These are phyloP conservation scores for Megalops cyprinoides DNA, from an alignment of 2,797 vertebrate species.

Conservation along the genomic window DNA sequence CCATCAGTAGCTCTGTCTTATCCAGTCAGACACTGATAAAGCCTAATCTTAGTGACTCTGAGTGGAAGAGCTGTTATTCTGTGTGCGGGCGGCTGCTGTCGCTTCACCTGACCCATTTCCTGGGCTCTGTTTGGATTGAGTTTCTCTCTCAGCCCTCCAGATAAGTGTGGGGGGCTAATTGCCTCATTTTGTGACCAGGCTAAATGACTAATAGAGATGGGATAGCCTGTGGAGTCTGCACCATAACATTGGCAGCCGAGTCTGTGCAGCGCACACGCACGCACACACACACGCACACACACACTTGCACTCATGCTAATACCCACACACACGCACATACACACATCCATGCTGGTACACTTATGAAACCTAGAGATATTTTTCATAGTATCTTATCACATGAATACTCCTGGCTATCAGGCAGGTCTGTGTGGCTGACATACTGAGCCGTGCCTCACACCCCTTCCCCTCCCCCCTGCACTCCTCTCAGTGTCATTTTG, in stretches of 20 bases:
- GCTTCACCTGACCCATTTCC: conserved; percentile 26
- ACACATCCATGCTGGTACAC: conserved; percentile 15
- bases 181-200: conserved; percentile 29
- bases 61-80: conserved; percentile 5
- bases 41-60: background rate
- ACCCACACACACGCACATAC: background rate
- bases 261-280: background rate
- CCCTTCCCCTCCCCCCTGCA: background rate
- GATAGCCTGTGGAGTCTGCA: conserved; percentile 33
- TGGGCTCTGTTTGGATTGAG: conserved; percentile 22
- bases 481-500: background rate
- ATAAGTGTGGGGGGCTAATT: conserved; percentile 44
- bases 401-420: too few species aligned
- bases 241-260: conserved; percentile 33
- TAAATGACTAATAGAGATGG: conserved; percentile 32
- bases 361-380: conserved; percentile 2
- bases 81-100: background rate
- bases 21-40: conserved; percentile 2
- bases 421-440: too few species aligned
- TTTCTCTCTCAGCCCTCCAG: conserved; percentile 32
- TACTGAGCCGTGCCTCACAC: conserved; percentile 2
- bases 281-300: background rate
- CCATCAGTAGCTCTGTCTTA: conserved; percentile 8
- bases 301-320: background rate
- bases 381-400: conserved; percentile 4